These are phyloP conservation scores for Serripes groenlandicus DNA, from an alignment of 2,888 invertebrate genomes.

Conservation along the genomic window DNA sequence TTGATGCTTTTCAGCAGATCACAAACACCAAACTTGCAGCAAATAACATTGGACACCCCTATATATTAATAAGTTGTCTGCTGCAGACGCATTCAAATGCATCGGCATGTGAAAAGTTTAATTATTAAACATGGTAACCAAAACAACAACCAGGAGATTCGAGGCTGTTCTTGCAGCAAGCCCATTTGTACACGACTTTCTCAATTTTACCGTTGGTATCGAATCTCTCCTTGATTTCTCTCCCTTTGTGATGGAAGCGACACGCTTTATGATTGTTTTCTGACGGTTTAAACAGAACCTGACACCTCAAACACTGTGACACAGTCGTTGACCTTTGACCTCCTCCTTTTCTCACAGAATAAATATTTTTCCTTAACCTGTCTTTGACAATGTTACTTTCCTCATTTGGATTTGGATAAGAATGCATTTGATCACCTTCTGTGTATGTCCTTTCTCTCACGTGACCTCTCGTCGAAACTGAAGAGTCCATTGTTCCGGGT, in stretches of 20 bases:
- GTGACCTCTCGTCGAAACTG: conserved; percentile 13
- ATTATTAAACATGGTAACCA: conserved; percentile 78
- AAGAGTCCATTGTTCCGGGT: conserved; percentile 25
- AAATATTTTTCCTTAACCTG: conserved; percentile 69
- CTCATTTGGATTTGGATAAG: conserved; percentile 68
- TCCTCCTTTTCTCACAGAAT: conserved; percentile 64
- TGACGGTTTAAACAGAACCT: conserved; percentile 74
- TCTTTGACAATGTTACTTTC: conserved; percentile 74
- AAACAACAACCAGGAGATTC: conserved; percentile 78
- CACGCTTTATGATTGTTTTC: conserved; percentile 80
- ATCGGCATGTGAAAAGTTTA: no score
- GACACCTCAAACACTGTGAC: conserved; percentile 80
- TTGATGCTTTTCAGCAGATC: no score
- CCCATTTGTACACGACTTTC: conserved; percentile 79
- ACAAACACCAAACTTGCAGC: no score
- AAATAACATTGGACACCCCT: no score
- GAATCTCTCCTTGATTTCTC: conserved; percentile 78
- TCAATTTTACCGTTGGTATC: conserved; percentile 73
- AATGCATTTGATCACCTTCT: conserved; percentile 75
- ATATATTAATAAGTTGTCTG: no score
- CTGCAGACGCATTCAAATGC: no score
- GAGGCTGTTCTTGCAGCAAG: conserved; percentile 78
- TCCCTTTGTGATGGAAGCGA: conserved; percentile 78
- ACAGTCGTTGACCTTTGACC: conserved; percentile 68
- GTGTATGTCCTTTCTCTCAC: conserved; percentile 73